These are phyloP conservation scores for Brenthis daphne DNA, from an alignment of 2,888 invertebrate genomes.

Conservation along the genomic window DNA sequence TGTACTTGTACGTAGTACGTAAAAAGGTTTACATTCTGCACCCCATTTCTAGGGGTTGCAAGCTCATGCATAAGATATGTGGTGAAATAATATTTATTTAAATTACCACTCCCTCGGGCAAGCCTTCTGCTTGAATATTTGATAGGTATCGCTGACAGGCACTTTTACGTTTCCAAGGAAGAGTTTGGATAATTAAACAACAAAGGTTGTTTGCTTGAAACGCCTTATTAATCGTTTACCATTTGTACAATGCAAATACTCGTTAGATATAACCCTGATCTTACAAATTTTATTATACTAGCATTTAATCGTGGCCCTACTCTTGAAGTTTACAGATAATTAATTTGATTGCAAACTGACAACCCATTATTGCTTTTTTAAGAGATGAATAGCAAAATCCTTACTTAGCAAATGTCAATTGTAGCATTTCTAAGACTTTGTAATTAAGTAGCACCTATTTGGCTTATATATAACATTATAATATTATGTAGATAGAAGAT, in stretches of 20 bases:
- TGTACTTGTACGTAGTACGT: slow-evolving; percentile 8
- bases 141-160: slow-evolving; percentile 46
- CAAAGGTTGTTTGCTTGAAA: neutral
- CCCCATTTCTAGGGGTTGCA: slow-evolving; percentile 41
- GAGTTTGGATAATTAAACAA: slow-evolving; percentile 27
- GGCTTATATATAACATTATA: too few relatives aligned
- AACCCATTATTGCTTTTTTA: too few relatives aligned
- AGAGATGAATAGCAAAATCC: too few relatives aligned
- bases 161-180: slow-evolving; percentile 18
- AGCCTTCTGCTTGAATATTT: slow-evolving; percentile 55
- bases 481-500: too few relatives aligned
- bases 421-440: too few relatives aligned
- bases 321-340: too few relatives aligned
- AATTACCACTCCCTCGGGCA: slow-evolving; percentile 56
- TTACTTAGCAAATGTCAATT: too few relatives aligned
- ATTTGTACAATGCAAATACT: neutral
- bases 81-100: slow-evolving; percentile 66
- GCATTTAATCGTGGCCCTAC: too few relatives aligned
- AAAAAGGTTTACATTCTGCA: slow-evolving; percentile 30
- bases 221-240: slow-evolving; percentile 11
- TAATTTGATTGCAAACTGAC: too few relatives aligned
- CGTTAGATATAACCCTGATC: neutral
- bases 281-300: neutral
- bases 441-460: too few relatives aligned
- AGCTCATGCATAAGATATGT: slow-evolving; percentile 58